Evolutionary conservation across 2,888 invertebrate genomes (phyloP).

Genomic region (Melanostoma scalare): DNA sequence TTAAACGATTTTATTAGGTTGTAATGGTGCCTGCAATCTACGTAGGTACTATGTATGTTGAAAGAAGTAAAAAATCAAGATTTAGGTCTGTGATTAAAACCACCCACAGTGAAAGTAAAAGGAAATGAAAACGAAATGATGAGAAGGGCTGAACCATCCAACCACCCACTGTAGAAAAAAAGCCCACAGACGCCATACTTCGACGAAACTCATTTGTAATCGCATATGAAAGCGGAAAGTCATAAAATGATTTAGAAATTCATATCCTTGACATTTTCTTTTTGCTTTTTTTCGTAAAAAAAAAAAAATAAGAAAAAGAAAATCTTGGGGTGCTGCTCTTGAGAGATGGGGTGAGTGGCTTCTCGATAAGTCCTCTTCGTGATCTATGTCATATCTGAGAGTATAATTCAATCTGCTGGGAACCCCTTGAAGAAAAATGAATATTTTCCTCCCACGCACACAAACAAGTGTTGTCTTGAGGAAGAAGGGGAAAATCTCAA

Average conservation of each 20-base stretch:
- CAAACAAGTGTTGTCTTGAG: constrained; percentile 50
- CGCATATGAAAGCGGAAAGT: constrained; percentile 61
- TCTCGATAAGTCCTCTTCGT: constrained; percentile 23
- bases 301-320: too few relatives aligned
- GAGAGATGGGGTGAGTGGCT: background rate
- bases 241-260: constrained; percentile 70
- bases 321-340: too few relatives aligned
- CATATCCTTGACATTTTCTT: constrained; percentile 68
- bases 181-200: too few relatives aligned
- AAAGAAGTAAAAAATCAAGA: constrained; percentile 60
- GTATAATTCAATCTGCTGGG: constrained; percentile 67
- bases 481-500: background rate
- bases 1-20: constrained; percentile 64
- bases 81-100: constrained; percentile 69
- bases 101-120: constrained; percentile 26
- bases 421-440: constrained; percentile 25
- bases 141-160: too few relatives aligned
- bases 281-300: too few relatives aligned
- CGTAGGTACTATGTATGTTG: constrained; percentile 12
- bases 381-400: constrained; percentile 66
- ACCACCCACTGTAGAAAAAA: too few relatives aligned
- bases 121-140: too few relatives aligned
- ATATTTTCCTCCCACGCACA: constrained; percentile 29
- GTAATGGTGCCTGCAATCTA: constrained; percentile 70
- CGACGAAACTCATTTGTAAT: constrained; percentile 43